Conservation (phyloP, 2,113 vertebrate species). For the Scophthalmus maximus region DNA sequence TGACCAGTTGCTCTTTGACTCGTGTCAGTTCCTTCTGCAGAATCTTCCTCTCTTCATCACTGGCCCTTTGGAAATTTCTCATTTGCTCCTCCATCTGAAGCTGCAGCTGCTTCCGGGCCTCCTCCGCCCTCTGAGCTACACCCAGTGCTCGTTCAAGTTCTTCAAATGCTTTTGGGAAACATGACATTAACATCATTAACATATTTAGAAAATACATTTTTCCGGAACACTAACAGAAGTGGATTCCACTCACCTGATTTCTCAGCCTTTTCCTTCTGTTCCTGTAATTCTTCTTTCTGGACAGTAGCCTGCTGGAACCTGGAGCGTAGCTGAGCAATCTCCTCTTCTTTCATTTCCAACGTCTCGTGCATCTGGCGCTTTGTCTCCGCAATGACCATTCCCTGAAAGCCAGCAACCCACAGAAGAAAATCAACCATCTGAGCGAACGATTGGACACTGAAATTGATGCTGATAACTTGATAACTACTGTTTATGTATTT, state of each 20-base stretch:
- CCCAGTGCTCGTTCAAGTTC: conserved; percentile 92
- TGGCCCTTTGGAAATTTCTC: conserved; percentile 86
- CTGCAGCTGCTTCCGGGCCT: conserved; percentile 90
- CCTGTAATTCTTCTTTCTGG: conserved; percentile 90
- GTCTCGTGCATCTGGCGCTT: conserved; percentile 98
- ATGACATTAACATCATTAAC: neutral
- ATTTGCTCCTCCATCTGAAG: conserved; percentile 91
- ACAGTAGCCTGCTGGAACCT: conserved; percentile 85
- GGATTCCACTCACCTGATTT: conserved; percentile 87
- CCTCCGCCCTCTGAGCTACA: conserved; percentile 91
- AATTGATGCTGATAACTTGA: neutral
- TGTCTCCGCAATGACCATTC: conserved; percentile 97
- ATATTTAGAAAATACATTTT: neutral
- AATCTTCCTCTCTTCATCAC: conserved; percentile 89
- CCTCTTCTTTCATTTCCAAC: conserved; percentile 96
- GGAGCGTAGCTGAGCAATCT: conserved; percentile 89
- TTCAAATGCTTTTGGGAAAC: conserved; percentile 87
- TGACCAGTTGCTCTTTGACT: conserved; percentile 92
- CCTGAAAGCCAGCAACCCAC: conserved; percentile 79
- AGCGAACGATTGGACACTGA: neutral
- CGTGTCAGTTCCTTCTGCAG: conserved; percentile 91
- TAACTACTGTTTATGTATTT: neutral
- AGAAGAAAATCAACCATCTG: neutral
- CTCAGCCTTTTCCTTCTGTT: conserved; percentile 96
- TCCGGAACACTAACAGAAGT: neutral